Percentiles rank a stretch among this genome's conserved stretches.
phyloP scores from a whole-genome alignment of 2,113 vertebrate genomes.

The Leucopsar rothschildi region DNA sequence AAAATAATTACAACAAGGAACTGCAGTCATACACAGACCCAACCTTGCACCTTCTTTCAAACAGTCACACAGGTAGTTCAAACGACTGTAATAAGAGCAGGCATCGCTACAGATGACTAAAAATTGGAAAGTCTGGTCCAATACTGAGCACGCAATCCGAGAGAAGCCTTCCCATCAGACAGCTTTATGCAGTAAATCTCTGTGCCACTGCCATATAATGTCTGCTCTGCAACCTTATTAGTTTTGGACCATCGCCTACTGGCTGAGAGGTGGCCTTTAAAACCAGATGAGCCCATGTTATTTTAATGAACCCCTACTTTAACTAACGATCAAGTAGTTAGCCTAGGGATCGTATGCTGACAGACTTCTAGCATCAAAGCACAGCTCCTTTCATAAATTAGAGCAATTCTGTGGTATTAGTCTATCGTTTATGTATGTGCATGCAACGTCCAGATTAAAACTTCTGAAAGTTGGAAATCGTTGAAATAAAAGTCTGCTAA shows the following conservation, averaged over 20 bases:
- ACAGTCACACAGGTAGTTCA: background rate
- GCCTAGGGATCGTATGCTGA: background rate
- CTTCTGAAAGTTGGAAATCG: background rate
- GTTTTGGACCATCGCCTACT: background rate
- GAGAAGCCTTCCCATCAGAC: background rate
- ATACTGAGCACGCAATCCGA: background rate
- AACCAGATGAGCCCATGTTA: constrained; percentile 22
- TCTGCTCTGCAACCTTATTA: background rate
- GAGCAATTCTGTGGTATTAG: background rate
- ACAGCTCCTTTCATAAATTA: background rate
- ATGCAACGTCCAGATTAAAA: background rate
- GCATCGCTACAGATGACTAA: background rate
- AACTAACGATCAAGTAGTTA: constrained; percentile 7
- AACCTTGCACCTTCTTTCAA: background rate
- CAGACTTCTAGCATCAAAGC: background rate
- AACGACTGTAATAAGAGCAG: background rate
- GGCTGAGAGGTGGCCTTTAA: constrained; percentile 14
- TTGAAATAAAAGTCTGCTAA: background rate
- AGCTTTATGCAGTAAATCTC: background rate
- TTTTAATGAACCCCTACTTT: constrained; percentile 43
- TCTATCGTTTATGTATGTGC: background rate
- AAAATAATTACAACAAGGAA: background rate
- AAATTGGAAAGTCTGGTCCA: background rate
- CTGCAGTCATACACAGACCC: background rate
- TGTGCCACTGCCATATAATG: background rate